Evolutionary conservation across 2,797 vertebrate genomes (phyloP), one percentile per base, ranked within the genome.

Genomic region (Ceryle rudis): DNA sequence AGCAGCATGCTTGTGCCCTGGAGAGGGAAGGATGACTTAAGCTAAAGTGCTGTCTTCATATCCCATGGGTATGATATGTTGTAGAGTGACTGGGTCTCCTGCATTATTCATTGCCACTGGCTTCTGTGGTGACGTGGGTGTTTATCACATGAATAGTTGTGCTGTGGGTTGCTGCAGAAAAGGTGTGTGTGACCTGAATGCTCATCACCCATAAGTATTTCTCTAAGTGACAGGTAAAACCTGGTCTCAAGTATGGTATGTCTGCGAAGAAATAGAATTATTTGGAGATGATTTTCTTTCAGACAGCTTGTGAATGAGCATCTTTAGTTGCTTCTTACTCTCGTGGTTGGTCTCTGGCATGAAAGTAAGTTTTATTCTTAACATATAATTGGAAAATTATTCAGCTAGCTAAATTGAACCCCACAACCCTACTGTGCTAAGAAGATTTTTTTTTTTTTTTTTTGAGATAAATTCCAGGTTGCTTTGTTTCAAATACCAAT

Each of bases 101-200:
- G 64, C 91, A 96, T 97, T 95, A 95, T 96, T 97, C 96, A 97
- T 96, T 64, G 47, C 93, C 44, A n/a, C 86, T 81, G 86, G 90
- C 74, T 95, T 60, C 83, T 90, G 33, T 86, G 77, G 66, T 81
- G 88, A 51, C 0, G 54, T 88, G 96, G 85, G 90, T 90, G 86
- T 95, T 95, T 94, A 89, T 92, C 91, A 82, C 83, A 73, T 82
- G 95, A 95, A 89, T 88, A 91, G 77, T 41, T 71, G 84, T 93
- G 91, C 91, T 57, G 72, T 87, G 91, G 81, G 85, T 75, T 95
- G 88, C 93, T 82, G 80, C 71, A 71, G 91, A 66, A 95, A 86
- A 95, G 93, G 90, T 92, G 81, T 67, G 85, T 94, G 95, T 96
- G 96, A 93, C 90, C 91, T 73, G 93, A 94, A 89, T 95, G 35